Conservation (phyloP, 1,140 invertebrate species). For the Diuraphis noxia region DNA sequence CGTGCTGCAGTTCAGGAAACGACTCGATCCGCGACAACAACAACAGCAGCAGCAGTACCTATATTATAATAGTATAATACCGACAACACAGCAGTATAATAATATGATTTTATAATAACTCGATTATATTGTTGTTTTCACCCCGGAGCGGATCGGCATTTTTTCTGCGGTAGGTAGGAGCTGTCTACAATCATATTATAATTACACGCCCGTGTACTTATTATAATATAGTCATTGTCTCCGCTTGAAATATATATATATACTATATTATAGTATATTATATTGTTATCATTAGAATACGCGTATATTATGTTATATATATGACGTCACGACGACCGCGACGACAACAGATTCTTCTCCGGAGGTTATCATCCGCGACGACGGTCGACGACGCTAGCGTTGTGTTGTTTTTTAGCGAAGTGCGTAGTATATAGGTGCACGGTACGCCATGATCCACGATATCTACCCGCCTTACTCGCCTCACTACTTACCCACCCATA, state of each 20-base stretch:
- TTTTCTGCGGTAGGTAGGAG: constrained; percentile 37
- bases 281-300: background rate
- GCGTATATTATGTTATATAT: background rate
- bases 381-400: background rate
- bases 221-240: background rate
- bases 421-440: background rate
- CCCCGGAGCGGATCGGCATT: background rate
- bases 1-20: background rate
- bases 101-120: constrained; percentile 13
- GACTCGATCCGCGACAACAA: background rate
- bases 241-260: background rate
- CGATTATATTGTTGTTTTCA: background rate
- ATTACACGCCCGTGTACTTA: background rate
- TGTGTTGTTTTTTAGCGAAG: background rate
- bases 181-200: constrained; percentile 19
- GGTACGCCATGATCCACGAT: background rate
- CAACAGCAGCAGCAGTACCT: background rate
- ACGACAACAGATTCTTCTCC: constrained; percentile 32
- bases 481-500: background rate
- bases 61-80: background rate
- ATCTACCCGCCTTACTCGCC: background rate
- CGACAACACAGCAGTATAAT: background rate
- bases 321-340: constrained; percentile 7
- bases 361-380: constrained; percentile 7
- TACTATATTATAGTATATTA: too few species aligned